Evolutionary conservation across 2,113 vertebrate genomes (phyloP), one percentile per base, ranked within the genome.

Genomic region (Dipodomys merriami): DNA sequence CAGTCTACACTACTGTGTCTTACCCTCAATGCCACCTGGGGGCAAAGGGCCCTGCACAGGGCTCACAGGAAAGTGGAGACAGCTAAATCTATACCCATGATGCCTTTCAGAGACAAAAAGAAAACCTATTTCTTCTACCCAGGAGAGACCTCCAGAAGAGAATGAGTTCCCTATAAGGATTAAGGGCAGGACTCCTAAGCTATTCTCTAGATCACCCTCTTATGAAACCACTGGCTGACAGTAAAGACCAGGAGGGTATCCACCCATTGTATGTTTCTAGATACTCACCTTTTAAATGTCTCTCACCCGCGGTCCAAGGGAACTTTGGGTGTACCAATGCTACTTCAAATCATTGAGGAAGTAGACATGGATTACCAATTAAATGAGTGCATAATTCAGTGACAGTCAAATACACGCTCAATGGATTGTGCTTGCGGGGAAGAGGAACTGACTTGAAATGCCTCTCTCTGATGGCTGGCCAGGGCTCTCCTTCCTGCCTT

Each of bases 41-140:
- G 13, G 13, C 35, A 62, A 20, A 65, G 3, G 18, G 25, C 25
- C 78, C 33, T 60, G 6, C n/a, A 64, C 60, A 0, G 0, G 3
- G 68, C 49, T 77, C 20, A 39, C 62, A 72, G 72, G 62, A 35
- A 33, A 16, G 13, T 46, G 62, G 71, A 23, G 27, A 22, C 6
- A 29, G 39, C 67, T 69, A 20, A 74, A 27, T 2, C 69, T 60
- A 35, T 18, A 71, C 25, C 72, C 46, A 29, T 18, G 11, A 16
- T 80, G 62, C 18, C 68, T 71, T 39, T 35, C 19, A 11, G 9
- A 30, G 71, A 6, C 25, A 60, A 1, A 35, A 69, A 82, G 60
- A 25, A 57, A 23, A 62, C n/a, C 35, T 46, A 46, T 71, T 62
- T 62, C 27, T 69, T 80, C 35, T 68, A 49, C 65, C 72, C 46